Base-by-base conservation (phyloP, 30 jellyfish, hydroid and myxozoan species). In the Aurelia aurita complex sp. Pacific region DNA sequence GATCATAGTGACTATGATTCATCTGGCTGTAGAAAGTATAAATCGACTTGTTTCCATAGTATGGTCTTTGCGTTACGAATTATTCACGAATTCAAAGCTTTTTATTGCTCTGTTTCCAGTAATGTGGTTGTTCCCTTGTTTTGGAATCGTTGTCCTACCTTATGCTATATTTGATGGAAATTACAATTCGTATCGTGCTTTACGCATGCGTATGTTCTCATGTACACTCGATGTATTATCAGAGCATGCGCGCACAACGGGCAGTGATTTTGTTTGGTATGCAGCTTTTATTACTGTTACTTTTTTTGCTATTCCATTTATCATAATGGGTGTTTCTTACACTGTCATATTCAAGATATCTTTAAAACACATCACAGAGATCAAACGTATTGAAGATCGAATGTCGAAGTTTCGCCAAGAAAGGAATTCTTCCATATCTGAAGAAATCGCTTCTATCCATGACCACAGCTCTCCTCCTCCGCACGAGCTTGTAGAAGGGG, bases 1-100 rank as follows among this genome's bases (percentile, higher is more conserved):
- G 42, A 74, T 74, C 14, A 16, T 76, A 3, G 86, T 76, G 9
- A 89, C 97, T 18, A 77, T 89, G 3, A 57, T 69, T 50, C 97
- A 89, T 75, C 86, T 89, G 3, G 97, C 97, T 33, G 77, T 87
- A 10, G 97, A 89, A 77, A 82, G 97, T 79, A 42, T 89, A 12
- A 82, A 89, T 60, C 87, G 97, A 4, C 89, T 85, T 67, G 66
- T 89, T 57, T 34, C 89, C 29, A 77, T 89, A 10, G 74, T 70
- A 11, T 74, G 72, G 70, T 94, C 97, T 18, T 82, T 82, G 18
- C 67, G 74, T 34, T 89, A 89, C 62, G 90, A 66, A 11, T 35
- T 32, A 40, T 51, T 76, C 51, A 40, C 73, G 4, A 70, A 67
- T 46, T 67, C 83, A 2, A 68, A 36, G 23, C 19, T 46, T 9